Conservation (phyloP, 2,113 vertebrate species). For the Nannospalax galili region DNA sequence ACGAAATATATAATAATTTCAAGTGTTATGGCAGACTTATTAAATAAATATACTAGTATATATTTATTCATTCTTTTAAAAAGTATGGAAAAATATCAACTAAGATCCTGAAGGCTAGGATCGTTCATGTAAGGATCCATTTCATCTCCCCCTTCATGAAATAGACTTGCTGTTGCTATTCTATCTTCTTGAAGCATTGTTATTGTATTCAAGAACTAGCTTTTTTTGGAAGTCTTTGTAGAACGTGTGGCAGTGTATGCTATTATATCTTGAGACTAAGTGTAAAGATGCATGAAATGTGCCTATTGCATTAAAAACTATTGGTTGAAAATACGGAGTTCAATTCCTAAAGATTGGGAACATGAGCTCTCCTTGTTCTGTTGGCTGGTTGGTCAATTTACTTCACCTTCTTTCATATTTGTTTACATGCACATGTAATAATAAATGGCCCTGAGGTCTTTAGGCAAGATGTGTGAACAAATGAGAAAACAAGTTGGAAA, state of each 20-base stretch:
- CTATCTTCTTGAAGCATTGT: neutral
- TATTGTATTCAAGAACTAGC: neutral
- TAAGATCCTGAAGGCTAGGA: neutral
- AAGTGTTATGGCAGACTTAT: neutral
- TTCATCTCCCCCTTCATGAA: neutral
- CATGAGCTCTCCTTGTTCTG: neutral
- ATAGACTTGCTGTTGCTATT: neutral
- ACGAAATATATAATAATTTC: neutral
- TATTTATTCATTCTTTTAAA: neutral
- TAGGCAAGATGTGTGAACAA: neutral
- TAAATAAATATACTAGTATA: neutral
- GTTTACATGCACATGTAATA: neutral
- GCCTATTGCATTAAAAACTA: neutral
- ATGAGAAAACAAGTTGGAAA: neutral
- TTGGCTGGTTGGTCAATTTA: neutral
- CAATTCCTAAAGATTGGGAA: neutral
- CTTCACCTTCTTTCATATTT: neutral
- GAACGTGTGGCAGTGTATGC: neutral
- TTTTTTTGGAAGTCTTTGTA: neutral
- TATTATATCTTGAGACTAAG: neutral
- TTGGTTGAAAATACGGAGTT: constrained; percentile 41
- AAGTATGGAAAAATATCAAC: neutral
- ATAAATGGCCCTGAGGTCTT: neutral
- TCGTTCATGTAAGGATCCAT: neutral
- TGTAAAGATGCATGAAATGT: constrained; percentile 8